Evolutionary conservation across 2,113 vertebrate species (phyloP).

Genomic region (Perccottus glenii): DNA sequence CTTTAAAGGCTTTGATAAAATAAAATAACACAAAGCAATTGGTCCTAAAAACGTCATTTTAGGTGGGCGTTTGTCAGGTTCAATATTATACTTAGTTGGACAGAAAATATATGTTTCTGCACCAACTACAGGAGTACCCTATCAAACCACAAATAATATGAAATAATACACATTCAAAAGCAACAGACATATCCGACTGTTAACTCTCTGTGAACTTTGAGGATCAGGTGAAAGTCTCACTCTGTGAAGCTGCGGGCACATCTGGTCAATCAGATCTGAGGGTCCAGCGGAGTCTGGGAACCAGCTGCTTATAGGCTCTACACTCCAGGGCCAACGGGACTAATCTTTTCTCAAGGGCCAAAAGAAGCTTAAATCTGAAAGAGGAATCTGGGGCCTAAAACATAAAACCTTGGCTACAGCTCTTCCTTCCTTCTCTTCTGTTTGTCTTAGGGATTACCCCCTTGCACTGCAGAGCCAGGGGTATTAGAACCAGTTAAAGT

Average conservation of each 20-base stretch:
- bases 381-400: constrained; percentile 62
- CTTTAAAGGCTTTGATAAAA: too few species aligned
- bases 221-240: constrained; percentile 59
- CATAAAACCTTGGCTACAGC: constrained; percentile 50
- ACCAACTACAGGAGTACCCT: background rate
- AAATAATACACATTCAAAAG: constrained; percentile 21
- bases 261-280: constrained; percentile 60
- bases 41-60: too few species aligned
- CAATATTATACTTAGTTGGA: too few species aligned
- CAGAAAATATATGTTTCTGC: too few species aligned
- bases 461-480: constrained; percentile 41
- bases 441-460: constrained; percentile 64
- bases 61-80: too few species aligned
- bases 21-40: too few species aligned
- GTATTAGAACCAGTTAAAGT: constrained; percentile 53
- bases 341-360: constrained; percentile 66
- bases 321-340: constrained; percentile 50
- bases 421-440: constrained; percentile 55
- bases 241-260: constrained; percentile 47
- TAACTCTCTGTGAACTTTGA: constrained; percentile 53
- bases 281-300: constrained; percentile 58
- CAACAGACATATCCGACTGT: constrained; percentile 30
- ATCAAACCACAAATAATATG: background rate
- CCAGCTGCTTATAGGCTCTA: constrained; percentile 56
- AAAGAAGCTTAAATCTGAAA: constrained; percentile 69